phyloP scores from a whole-genome alignment of 2,888 invertebrate species.

The Drosophila vallismaia region DNA sequence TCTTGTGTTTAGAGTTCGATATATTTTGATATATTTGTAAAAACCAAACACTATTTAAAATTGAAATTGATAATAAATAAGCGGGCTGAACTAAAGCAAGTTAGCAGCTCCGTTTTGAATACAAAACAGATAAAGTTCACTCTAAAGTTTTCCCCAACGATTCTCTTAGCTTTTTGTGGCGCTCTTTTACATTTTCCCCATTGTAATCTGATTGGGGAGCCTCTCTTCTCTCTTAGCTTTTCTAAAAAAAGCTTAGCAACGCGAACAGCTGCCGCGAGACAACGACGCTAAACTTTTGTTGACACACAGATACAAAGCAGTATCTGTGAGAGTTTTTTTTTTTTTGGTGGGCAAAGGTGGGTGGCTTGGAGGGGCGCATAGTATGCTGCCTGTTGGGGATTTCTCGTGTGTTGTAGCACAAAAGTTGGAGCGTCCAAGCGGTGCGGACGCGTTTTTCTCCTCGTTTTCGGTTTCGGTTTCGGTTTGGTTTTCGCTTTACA shows the following conservation, averaged over 20 bases:
- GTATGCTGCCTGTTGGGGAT: slow-evolving; percentile 18
- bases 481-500: slow-evolving; percentile 11
- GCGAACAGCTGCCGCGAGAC: slow-evolving; percentile 36
- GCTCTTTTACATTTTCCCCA: not conserved
- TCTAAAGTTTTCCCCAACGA: not conserved
- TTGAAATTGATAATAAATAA: slow-evolving; percentile 54
- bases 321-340: not conserved
- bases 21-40: slow-evolving; percentile 64
- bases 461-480: slow-evolving; percentile 6
- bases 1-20: slow-evolving; percentile 18
- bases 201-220: slow-evolving; percentile 17
- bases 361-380: slow-evolving; percentile 4
- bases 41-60: slow-evolving; percentile 14
- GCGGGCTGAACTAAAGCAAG: slow-evolving; percentile 44
- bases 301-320: slow-evolving; percentile 44
- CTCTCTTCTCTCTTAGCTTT: slow-evolving; percentile 5
- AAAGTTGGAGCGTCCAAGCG: slow-evolving; percentile 69
- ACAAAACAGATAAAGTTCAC: not conserved
- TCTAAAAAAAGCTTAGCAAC: slow-evolving; percentile 37
- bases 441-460: slow-evolving; percentile 51
- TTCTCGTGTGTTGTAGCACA: slow-evolving; percentile 52
- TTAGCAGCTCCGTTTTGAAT: slow-evolving; percentile 40
- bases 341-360: not conserved
- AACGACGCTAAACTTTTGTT: slow-evolving; percentile 50
- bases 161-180: slow-evolving; percentile 7